Evolutionary conservation across 2,113 vertebrate species (phyloP), one percentile per base, ranked within the genome.

Genomic region (Orthonyx spaldingii): DNA sequence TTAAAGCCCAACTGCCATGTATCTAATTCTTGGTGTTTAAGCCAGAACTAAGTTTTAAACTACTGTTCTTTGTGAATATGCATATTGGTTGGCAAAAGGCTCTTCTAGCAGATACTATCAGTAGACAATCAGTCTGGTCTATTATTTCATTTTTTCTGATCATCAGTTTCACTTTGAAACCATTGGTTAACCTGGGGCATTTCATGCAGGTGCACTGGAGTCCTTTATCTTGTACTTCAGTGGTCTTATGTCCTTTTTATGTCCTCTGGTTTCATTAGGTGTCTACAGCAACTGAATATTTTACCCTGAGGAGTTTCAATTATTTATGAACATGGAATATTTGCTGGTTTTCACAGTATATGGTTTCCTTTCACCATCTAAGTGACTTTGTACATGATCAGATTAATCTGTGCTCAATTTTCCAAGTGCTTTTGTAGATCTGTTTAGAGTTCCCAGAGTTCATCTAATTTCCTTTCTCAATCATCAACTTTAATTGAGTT

Each of bases 261-360:
- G 93, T 70, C 77, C 88, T 56, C 75, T 93, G 41, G n/a, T 84
- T 96, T 93, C 90, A 89, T 94, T 87, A 95, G 87, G 52, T 37
- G 4, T 69, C 93, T 96, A 52, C n/a, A 77, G 87, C 69, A 84
- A 84, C n/a, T 18, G 41, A 84, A 22, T 92, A 92, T 93, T 96
- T 95, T 87, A 93, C 76, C 64, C 79, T n/a, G 44, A 88, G 61
- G 75, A 95, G 53, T 91, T 96, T 92, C 66, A 95, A 91, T 95
- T 95, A 76, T 96, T 97, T 81, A 97, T 82, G 90, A 96, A 89
- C 71, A 88, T 1, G 19, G 61, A 92, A 60, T 82, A 96, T 92
- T 95, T 92, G 57, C 71, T 78, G 16, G 32, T 37, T 95, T 96
- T 95, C 81, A 88, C 77, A 84, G 57, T 82, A 66, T 46, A 87